Evolutionary conservation across 92 coral and sea anemone species (phyloP).

Genomic region (Bergia sp.): DNA sequence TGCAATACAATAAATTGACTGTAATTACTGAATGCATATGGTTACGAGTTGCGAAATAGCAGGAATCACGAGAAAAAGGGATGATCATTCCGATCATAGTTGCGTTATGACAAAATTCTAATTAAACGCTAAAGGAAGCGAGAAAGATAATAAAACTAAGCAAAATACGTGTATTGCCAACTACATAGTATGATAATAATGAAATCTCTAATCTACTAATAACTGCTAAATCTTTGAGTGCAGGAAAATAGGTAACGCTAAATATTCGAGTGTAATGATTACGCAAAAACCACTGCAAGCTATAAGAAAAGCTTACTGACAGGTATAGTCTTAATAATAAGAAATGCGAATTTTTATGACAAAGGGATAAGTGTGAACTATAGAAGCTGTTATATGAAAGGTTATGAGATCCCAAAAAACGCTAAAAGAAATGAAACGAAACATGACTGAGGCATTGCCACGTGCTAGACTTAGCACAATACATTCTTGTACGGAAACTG

Average conservation of each 20-base stretch:
- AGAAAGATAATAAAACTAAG: background rate
- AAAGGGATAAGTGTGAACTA: background rate
- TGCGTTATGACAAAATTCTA: background rate
- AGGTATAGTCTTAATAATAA: background rate
- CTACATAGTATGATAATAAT: background rate
- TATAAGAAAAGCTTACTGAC: background rate
- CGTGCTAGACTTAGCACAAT: background rate
- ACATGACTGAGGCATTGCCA: background rate
- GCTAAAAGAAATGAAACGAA: background rate
- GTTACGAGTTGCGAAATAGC: background rate
- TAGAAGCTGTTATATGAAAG: constrained; percentile 5
- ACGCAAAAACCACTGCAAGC: background rate
- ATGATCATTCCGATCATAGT: background rate
- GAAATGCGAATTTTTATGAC: background rate
- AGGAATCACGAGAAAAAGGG: background rate
- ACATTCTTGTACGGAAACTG: background rate
- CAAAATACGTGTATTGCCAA: background rate
- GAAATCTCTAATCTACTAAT: background rate
- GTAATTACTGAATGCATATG: background rate
- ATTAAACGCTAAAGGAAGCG: background rate
- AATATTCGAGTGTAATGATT: background rate
- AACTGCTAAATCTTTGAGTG: background rate
- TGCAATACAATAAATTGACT: background rate
- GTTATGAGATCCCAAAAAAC: background rate
- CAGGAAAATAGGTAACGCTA: background rate